phyloP scores from a whole-genome alignment of 2,888 invertebrate genomes.

The Cabera pusaria region DNA sequence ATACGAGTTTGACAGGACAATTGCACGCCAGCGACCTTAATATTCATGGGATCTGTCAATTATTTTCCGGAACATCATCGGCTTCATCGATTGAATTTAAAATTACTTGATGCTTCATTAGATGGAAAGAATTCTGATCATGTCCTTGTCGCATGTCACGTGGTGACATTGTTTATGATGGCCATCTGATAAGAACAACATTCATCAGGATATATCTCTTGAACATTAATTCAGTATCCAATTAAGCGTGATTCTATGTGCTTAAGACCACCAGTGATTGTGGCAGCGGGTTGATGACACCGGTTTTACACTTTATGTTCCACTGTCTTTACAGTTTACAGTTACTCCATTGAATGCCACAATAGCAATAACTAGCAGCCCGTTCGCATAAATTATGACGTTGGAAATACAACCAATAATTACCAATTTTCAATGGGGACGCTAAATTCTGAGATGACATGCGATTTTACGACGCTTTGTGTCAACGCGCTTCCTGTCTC shows the following conservation, averaged over 20 bases:
- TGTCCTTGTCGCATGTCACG: constrained; percentile 12
- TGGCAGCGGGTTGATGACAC: constrained; percentile 4
- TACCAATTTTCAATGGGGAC: constrained; percentile 28
- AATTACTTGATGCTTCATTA: constrained; percentile 33
- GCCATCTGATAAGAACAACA: constrained; percentile 7
- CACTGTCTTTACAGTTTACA: not conserved
- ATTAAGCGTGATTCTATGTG: constrained; percentile 14
- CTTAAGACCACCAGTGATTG: too few relatives aligned
- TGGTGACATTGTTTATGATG: constrained; percentile 22
- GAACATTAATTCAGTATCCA: constrained; percentile 15
- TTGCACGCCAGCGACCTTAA: constrained; percentile 55
- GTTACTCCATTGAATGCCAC: not conserved
- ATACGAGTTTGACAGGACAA: constrained; percentile 55
- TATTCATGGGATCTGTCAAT: constrained; percentile 59
- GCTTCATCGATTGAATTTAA: constrained; percentile 35
- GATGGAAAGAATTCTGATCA: constrained; percentile 16
- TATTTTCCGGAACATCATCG: constrained; percentile 39
- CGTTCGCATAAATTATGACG: constrained; percentile 15
- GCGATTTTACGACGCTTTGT: constrained; percentile 41
- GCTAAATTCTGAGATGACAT: constrained; percentile 30
- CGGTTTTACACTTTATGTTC: too few relatives aligned
- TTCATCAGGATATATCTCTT: constrained; percentile 5
- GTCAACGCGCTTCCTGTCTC: constrained; percentile 46
- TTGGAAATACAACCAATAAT: constrained; percentile 17
- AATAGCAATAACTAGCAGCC: constrained; percentile 7